Conservation (phyloP, 1,140 invertebrate species). For the Drosophila azteca region DNA sequence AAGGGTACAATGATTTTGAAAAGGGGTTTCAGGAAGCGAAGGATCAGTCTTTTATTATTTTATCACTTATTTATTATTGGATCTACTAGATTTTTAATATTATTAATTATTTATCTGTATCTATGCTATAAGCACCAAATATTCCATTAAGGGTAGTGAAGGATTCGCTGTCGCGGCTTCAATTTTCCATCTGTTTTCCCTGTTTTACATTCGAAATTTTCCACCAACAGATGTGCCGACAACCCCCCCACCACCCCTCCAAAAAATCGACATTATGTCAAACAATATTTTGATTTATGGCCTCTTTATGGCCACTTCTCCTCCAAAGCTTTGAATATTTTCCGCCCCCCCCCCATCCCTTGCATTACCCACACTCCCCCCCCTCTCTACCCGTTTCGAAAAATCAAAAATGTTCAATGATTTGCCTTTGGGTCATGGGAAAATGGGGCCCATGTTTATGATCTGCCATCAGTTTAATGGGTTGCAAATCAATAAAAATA, state of each 20-base stretch:
- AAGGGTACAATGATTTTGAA: too few species aligned
- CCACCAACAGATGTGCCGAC: slow-evolving; percentile 41
- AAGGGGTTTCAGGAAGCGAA: too few species aligned
- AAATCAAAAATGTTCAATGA: slow-evolving; percentile 68
- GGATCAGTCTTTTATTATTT: too few species aligned
- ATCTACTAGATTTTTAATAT: too few species aligned
- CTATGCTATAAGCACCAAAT: too few species aligned
- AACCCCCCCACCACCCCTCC: slow-evolving; percentile 8
- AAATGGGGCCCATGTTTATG: slow-evolving; percentile 42
- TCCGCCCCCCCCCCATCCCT: background rate
- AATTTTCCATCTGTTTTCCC: too few species aligned
- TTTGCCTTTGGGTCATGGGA: slow-evolving; percentile 59
- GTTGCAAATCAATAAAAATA: slow-evolving; percentile 58
- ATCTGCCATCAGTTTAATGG: slow-evolving; percentile 66
- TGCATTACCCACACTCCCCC: too few species aligned
- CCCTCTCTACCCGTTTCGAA: slow-evolving; percentile 16
- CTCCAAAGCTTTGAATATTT: too few species aligned
- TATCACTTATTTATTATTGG: too few species aligned
- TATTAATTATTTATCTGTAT: too few species aligned
- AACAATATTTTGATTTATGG: slow-evolving; percentile 64
- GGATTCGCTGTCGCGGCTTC: too few species aligned
- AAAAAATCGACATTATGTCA: slow-evolving; percentile 67
- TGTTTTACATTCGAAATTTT: slow-evolving; percentile 8
- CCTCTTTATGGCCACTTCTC: slow-evolving; percentile 8
- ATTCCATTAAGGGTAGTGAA: too few species aligned